phyloP scores from a whole-genome alignment of 2,888 invertebrate genomes.

The Thysanoteuthis rhombus region DNA sequence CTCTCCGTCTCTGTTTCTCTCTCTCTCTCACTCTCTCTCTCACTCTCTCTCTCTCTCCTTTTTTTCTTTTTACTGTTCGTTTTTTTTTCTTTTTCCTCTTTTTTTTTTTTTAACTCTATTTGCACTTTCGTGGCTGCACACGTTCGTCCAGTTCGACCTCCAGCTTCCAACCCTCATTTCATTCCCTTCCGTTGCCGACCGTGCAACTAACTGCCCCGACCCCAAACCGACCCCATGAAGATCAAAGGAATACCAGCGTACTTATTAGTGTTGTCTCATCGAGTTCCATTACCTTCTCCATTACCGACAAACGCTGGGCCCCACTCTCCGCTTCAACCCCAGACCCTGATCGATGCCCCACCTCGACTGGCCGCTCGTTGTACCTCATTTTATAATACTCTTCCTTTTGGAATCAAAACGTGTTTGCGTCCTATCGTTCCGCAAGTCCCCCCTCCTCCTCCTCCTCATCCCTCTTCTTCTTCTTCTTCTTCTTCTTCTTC shows the following conservation, averaged over 20 bases:
- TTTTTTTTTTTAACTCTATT: neutral
- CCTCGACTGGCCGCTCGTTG: neutral
- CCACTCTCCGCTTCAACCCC: neutral
- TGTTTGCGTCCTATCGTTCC: neutral
- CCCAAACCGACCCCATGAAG: neutral
- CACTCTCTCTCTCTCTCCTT: neutral
- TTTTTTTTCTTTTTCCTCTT: neutral
- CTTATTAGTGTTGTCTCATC: neutral
- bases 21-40: neutral
- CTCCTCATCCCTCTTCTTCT: too few relatives aligned
- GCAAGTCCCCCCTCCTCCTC: too few relatives aligned
- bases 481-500: too few relatives aligned
- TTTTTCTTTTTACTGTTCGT: neutral
- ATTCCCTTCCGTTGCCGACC: neutral
- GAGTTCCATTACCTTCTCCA: neutral
- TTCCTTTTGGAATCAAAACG: neutral
- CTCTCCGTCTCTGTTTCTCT: neutral
- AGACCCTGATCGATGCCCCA: neutral
- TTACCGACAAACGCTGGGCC: neutral
- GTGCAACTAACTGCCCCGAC: neutral
- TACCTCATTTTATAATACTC: neutral
- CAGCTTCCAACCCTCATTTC: neutral
- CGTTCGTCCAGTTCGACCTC: neutral
- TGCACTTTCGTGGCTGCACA: neutral
- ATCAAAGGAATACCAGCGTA: neutral